A percentile compares a stretch with the other conserved stretches of the same genome.
Evolutionary conservation across 2,888 invertebrate species (phyloP).

Genomic region (Loripinus fragilis): DNA sequence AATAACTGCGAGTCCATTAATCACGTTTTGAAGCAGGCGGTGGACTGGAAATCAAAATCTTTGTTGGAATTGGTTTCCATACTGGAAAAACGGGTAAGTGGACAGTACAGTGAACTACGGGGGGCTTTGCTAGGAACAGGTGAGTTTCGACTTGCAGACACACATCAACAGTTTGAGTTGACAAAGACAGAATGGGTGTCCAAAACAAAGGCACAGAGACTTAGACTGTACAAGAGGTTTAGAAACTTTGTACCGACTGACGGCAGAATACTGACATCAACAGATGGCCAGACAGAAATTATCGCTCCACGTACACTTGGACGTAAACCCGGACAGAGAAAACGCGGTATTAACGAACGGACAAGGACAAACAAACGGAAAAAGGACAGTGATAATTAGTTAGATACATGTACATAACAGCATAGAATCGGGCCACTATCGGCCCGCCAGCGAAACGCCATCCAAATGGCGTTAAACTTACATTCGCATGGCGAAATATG

Average conservation of each 20-base stretch:
- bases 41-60: constrained; percentile 27
- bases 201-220: constrained; percentile 26
- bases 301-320: constrained; percentile 39
- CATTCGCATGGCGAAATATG: not conserved
- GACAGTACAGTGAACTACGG: constrained; percentile 27
- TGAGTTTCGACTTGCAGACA: constrained; percentile 13
- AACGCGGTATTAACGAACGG: constrained; percentile 17
- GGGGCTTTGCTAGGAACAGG: constrained; percentile 20
- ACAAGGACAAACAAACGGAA: constrained; percentile 3
- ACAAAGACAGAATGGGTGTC: constrained; percentile 29
- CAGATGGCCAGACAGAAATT: constrained; percentile 26
- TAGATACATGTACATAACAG: not conserved
- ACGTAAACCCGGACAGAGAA: constrained; percentile 38
- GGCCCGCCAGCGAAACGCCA: not conserved
- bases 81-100: constrained; percentile 5
- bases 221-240: constrained; percentile 9
- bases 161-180: constrained; percentile 7
- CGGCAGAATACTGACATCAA: constrained; percentile 21
- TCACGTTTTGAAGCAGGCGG: constrained; percentile 45
- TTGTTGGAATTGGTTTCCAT: constrained; percentile 21
- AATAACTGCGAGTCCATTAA: constrained; percentile 50
- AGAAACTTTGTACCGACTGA: not conserved
- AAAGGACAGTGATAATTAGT: not conserved
- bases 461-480: not conserved
- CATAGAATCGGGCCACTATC: not conserved